A percentile compares a stretch with the other conserved stretches of the same genome.
Conservation (phyloP, 2,113 vertebrate species). For the Catharus minimus region DNA sequence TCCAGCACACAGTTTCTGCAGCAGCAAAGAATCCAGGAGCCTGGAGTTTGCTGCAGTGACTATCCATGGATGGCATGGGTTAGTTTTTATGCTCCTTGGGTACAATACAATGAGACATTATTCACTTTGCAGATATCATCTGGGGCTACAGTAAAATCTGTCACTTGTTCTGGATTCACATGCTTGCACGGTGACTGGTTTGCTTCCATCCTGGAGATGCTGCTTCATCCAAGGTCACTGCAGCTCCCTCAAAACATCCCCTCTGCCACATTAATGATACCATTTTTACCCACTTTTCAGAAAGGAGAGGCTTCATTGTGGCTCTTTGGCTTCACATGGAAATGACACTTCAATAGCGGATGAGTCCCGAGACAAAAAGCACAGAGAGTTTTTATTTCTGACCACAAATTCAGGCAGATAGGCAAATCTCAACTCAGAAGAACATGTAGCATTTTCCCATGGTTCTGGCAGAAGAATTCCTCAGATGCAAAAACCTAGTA, state of each 20-base stretch:
- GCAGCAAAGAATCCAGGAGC: not conserved
- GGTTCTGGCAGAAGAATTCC: not conserved
- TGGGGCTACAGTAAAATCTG: not conserved
- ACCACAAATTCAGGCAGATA: not conserved
- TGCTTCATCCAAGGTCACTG: not conserved
- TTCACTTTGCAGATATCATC: not conserved
- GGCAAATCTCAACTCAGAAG: not conserved
- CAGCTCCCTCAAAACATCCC: not conserved
- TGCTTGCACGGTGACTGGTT: not conserved
- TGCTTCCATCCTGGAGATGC: not conserved
- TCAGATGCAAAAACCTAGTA: not conserved
- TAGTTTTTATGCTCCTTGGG: not conserved
- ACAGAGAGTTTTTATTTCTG: fast-evolving
- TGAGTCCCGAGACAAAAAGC: not conserved
- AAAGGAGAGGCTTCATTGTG: not conserved
- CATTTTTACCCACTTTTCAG: not conserved
- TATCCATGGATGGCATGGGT: not conserved
- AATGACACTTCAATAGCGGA: not conserved
- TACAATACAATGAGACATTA: not conserved
- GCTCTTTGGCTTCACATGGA: not conserved
- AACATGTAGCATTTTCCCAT: not conserved
- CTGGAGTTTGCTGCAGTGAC: not conserved
- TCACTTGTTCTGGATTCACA: not conserved
- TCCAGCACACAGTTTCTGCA: not conserved
- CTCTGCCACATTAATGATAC: not conserved